Conservation (phyloP, 1,140 invertebrate genomes). For the Dryas iulia region DNA sequence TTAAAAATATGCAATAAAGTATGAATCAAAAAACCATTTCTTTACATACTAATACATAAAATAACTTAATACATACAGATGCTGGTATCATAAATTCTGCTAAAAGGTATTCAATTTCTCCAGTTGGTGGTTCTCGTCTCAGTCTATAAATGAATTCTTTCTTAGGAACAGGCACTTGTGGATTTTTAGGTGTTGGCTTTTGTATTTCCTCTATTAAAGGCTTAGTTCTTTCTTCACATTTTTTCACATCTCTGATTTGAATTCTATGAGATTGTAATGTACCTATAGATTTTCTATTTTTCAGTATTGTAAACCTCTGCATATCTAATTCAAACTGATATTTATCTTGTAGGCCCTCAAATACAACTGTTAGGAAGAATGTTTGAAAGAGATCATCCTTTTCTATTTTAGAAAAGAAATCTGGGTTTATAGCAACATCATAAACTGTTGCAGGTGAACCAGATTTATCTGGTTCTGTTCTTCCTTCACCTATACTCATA, state of each 20-base stretch:
- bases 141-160: conserved; percentile 72
- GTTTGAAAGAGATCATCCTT: conserved; percentile 85
- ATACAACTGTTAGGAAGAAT: conserved; percentile 87
- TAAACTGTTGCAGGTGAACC: conserved; percentile 85
- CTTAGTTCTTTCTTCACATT: conserved; percentile 54
- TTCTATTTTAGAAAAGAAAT: conserved; percentile 86
- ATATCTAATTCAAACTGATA: conserved; percentile 85
- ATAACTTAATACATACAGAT: conserved; percentile 50
- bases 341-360: conserved; percentile 87
- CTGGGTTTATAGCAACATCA: conserved; percentile 89
- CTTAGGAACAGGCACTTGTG: conserved; percentile 40
- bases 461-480: conserved; percentile 89
- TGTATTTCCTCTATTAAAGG: conserved; percentile 82
- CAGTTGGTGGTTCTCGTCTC: conserved; percentile 69
- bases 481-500: conserved; percentile 92
- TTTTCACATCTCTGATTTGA: conserved; percentile 83
- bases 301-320: conserved; percentile 81
- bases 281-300: conserved; percentile 85
- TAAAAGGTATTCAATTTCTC: conserved; percentile 73
- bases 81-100: conserved; percentile 82
- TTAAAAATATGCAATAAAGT: too few relatives aligned
- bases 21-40: too few relatives aligned
- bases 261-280: conserved; percentile 86
- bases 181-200: conserved; percentile 41
- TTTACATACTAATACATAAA: too few relatives aligned